A percentile compares a stretch with the other conserved stretches of the same genome.
Evolutionary conservation across 2,113 vertebrate genomes (phyloP).

Genomic region (Erinaceus europaeus): DNA sequence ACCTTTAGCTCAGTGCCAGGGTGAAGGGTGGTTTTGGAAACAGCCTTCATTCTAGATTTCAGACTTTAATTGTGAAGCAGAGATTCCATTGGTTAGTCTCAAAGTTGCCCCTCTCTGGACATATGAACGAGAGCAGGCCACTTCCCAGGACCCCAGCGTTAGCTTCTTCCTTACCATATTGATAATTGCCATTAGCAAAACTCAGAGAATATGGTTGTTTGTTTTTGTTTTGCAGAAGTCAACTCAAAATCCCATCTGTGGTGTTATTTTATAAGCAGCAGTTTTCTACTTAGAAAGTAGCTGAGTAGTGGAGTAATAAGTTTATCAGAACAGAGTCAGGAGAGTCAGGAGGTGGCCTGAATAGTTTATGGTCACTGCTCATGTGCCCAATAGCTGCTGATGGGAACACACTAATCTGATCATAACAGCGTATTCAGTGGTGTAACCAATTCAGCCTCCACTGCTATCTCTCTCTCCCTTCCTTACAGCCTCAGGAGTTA

Average conservation of each 20-base stretch:
- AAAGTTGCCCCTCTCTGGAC: background rate
- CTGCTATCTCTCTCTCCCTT: background rate
- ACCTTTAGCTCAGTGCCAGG: background rate
- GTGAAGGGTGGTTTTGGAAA: too few relatives aligned
- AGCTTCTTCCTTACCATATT: background rate
- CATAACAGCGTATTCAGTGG: background rate
- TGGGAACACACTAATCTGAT: too few relatives aligned
- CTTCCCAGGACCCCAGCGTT: background rate
- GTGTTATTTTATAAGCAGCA: background rate
- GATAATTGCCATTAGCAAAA: background rate
- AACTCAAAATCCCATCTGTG: background rate
- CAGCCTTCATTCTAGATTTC: too few relatives aligned
- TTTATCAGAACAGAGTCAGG: background rate
- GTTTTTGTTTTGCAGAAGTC: background rate
- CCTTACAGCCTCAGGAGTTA: background rate
- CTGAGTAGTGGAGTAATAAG: background rate
- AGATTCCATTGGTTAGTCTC: background rate
- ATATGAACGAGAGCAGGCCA: background rate
- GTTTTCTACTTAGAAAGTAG: background rate
- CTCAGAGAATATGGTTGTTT: too few relatives aligned
- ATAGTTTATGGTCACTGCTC: background rate
- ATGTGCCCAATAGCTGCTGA: rapidly evolving
- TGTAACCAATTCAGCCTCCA: background rate
- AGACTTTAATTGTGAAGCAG: background rate
- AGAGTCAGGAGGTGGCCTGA: background rate